Evolutionary conservation across 2,797 vertebrate genomes (phyloP).

Genomic region (Argya squamiceps): DNA sequence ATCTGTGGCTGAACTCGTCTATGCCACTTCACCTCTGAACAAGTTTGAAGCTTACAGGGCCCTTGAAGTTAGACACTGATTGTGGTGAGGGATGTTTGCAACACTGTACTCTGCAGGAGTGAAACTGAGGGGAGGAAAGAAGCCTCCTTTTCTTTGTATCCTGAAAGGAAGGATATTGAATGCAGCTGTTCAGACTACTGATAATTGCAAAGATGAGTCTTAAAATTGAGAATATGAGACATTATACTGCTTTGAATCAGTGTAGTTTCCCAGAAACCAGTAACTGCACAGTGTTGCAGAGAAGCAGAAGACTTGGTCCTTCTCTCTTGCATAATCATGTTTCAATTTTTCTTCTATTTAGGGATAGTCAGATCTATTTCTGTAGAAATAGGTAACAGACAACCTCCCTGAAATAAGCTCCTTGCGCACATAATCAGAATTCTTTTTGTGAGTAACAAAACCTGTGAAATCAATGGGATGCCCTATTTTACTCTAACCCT

Average conservation of each 20-base stretch:
- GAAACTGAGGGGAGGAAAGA: constrained; percentile 68
- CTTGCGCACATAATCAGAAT: not conserved
- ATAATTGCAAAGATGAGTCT: constrained; percentile 50
- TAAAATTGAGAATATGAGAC: not conserved
- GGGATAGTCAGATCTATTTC: not conserved
- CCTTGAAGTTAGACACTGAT: constrained; percentile 76
- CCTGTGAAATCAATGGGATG: not conserved
- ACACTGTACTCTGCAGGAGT: constrained; percentile 62
- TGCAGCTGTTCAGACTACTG: constrained; percentile 58
- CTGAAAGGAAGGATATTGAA: constrained; percentile 71
- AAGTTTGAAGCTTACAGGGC: constrained; percentile 67
- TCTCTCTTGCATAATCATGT: not conserved
- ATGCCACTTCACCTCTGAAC: constrained; percentile 68
- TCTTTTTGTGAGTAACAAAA: not conserved
- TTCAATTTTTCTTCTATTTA: not conserved
- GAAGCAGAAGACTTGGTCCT: not conserved
- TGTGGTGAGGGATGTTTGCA: constrained; percentile 72
- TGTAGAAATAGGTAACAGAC: not conserved
- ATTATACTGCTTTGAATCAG: not conserved
- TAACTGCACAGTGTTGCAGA: not conserved
- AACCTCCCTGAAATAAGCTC: not conserved
- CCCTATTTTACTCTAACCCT: not conserved
- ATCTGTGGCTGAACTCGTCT: constrained; percentile 55
- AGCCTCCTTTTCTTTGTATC: constrained; percentile 67
- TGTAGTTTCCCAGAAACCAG: not conserved